Percentiles rank a stretch among this genome's conserved stretches.
These are phyloP conservation scores for Orgyia antiqua DNA, from an alignment of 2,888 invertebrate genomes.

Conservation along the genomic window DNA sequence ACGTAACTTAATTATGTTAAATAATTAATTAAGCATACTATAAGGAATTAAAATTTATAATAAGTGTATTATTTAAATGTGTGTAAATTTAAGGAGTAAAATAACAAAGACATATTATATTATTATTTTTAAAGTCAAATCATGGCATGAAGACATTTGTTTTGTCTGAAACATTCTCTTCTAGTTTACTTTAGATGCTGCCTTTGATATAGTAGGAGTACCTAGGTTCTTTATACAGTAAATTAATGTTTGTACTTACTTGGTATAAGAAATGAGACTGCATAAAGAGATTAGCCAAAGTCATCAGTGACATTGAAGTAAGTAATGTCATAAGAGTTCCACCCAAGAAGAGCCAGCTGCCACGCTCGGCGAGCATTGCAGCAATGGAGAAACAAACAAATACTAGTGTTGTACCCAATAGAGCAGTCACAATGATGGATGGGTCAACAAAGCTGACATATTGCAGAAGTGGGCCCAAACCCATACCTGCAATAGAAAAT, in stretches of 20 bases:
- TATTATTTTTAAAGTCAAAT: too few species aligned
- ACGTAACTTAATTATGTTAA: not conserved
- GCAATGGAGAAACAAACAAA: conserved; percentile 95
- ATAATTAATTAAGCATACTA: not conserved
- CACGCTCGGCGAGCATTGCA: conserved; percentile 90
- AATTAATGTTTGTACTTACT: conserved; percentile 63
- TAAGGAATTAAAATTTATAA: not conserved
- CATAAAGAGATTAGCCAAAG: conserved; percentile 91
- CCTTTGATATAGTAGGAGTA: too few species aligned
- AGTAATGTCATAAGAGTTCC: conserved; percentile 91
- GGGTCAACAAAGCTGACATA: conserved; percentile 90
- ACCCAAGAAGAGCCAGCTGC: conserved; percentile 93
- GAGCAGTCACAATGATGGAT: conserved; percentile 91
- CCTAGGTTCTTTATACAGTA: too few species aligned
- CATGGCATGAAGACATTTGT: too few species aligned
- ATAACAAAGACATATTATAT: too few species aligned
- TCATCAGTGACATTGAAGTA: conserved; percentile 86
- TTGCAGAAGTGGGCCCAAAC: conserved; percentile 91
- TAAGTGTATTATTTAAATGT: too few species aligned
- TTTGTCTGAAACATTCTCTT: too few species aligned
- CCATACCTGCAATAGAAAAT: conserved; percentile 80
- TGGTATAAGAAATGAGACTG: conserved; percentile 88
- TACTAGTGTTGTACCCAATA: conserved; percentile 90
- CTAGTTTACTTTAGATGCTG: too few species aligned
- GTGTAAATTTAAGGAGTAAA: too few species aligned